Conservation (phyloP, 35 echinoderm and acorn worm species). For the Apostichopus japonicus region DNA sequence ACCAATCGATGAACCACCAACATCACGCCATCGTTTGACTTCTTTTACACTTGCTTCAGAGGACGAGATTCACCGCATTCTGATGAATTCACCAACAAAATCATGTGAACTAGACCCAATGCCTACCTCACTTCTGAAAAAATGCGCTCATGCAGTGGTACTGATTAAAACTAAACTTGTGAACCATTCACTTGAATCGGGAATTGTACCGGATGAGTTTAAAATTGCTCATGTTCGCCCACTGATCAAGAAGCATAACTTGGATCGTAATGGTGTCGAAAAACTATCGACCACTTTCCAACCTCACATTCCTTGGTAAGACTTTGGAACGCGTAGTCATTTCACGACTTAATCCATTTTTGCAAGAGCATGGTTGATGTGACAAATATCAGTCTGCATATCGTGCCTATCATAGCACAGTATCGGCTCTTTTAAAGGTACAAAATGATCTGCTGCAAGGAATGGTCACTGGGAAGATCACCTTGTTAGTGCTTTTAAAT, state of each 20-base stretch:
- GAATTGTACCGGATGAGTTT: neutral
- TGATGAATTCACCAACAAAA: slow-evolving; percentile 3
- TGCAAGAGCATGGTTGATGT: too few species aligned
- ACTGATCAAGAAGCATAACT: neutral
- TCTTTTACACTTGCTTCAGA: slow-evolving; percentile 8
- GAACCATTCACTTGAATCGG: neutral
- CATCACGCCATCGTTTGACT: neutral
- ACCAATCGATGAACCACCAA: neutral
- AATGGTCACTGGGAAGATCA: neutral
- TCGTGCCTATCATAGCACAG: neutral
- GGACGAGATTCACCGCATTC: slow-evolving; percentile 2
- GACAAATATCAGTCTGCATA: neutral
- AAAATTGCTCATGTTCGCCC: too few species aligned
- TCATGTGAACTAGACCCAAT: slow-evolving; percentile 25
- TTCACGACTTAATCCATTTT: too few species aligned
- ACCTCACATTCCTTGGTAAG: neutral
- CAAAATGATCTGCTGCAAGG: neutral
- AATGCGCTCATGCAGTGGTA: neutral
- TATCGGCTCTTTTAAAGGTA: neutral
- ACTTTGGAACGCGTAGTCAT: neutral
- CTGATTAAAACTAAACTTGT: neutral
- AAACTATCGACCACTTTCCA: slow-evolving; percentile 6
- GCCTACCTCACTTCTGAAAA: neutral
- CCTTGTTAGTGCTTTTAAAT: neutral
- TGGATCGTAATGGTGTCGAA: neutral